Evolutionary conservation across 2,888 invertebrate species (phyloP), one percentile per base, ranked within the genome.

Genomic region (Ophraella communa): DNA sequence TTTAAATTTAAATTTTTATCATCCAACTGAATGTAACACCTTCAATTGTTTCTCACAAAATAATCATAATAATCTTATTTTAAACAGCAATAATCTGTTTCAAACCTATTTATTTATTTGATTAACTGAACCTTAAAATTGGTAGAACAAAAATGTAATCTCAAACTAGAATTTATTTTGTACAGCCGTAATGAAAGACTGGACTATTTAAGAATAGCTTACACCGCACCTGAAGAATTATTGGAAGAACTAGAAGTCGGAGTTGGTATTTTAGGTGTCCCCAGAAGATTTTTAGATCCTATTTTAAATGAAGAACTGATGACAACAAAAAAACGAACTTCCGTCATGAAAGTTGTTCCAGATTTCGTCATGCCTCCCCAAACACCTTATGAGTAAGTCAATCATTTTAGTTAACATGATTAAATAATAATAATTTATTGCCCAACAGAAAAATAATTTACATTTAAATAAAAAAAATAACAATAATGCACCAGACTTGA

Each of bases 221-320:
- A 87, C 53, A 82, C 86, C 2, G 85, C 84, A 0, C 82, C 85
- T 1, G 89, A 90, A 78, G 87, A 88, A 66, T 69, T 77, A 2
- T 74, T 89, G 11, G 11, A 62, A 3, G 74, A 82, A 18, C 67
- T 81, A 14, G 81, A 83, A 1, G 80, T 88, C 14, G 82, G 84
- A 57, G 76, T 89, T 4, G 90, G 90, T 1, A 85, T 90, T 59
- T 78, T 90, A 52, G 90, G 90, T 2, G 78, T 86, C 71, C 81
- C 84, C 1, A 83, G 88, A 21, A 76, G 82, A 7, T 75, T 81
- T 49, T 87, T 87, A 70, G 88, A 89, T 74, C 82, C 87, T 1
- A 85, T 88, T 84, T 78, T 90, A 49, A 78, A 77, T 66, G 74
- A 75, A 64, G 77, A 79, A 61, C 70, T 78, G 51, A 74, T 77